Percentiles rank a stretch among this genome's conserved stretches.
Conservation (phyloP, 2,888 invertebrate species). For the Pyrochroa serraticornis region DNA sequence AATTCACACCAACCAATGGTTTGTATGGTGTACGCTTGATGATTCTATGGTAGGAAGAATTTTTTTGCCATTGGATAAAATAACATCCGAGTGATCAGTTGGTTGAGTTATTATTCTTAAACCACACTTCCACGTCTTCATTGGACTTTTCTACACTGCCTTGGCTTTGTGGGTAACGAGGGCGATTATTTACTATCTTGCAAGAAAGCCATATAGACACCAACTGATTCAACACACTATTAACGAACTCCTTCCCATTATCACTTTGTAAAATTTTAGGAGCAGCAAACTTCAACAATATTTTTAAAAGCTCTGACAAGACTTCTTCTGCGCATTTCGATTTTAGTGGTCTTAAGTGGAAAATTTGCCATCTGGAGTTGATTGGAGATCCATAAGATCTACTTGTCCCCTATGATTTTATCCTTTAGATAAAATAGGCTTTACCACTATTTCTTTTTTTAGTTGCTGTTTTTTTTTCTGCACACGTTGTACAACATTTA, state of each 20-base stretch:
- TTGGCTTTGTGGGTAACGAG: slow-evolving; percentile 38
- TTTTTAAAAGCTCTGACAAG: slow-evolving; percentile 25
- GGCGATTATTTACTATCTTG: slow-evolving; percentile 41
- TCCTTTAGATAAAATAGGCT: too few relatives aligned
- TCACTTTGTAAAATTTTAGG: slow-evolving; percentile 31
- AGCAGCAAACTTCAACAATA: slow-evolving; percentile 32
- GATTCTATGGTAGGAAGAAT: too few relatives aligned
- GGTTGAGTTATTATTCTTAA: too few relatives aligned
- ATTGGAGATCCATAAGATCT: slow-evolving; percentile 26
- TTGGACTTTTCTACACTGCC: slow-evolving; percentile 37
- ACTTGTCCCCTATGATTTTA: slow-evolving; percentile 32
- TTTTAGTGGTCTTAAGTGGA: slow-evolving; percentile 19
- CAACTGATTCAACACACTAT: slow-evolving; percentile 38
- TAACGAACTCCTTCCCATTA: slow-evolving; percentile 41
- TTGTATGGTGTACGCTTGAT: too few relatives aligned
- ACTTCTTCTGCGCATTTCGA: slow-evolving; percentile 21
- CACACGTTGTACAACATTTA: slow-evolving; percentile 14
- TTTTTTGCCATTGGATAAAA: too few relatives aligned
- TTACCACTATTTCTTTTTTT: slow-evolving; percentile 25
- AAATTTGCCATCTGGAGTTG: slow-evolving; percentile 17
- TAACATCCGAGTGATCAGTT: too few relatives aligned
- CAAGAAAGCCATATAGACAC: slow-evolving; percentile 33
- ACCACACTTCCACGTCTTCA: slow-evolving; percentile 46
- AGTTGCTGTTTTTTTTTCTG: slow-evolving; percentile 12
- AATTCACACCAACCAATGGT: too few relatives aligned